Conservation (phyloP, 2,888 invertebrate species). For the Invenusta paracnida region DNA sequence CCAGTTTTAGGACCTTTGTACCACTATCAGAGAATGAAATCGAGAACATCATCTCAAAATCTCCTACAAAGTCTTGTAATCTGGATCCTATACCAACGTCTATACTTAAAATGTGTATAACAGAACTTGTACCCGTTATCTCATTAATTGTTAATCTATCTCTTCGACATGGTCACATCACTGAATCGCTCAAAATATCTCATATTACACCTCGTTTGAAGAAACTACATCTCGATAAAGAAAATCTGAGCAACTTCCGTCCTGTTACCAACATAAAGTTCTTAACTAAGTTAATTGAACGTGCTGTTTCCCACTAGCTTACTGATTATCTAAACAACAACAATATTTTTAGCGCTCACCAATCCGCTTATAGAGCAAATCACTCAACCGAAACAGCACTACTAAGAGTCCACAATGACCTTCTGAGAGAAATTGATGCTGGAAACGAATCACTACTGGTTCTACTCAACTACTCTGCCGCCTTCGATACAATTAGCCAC, state of each 20-base stretch:
- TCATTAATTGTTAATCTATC: neutral
- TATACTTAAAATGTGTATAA: neutral
- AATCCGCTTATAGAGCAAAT: constrained; percentile 27
- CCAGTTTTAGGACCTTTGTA: constrained; percentile 12
- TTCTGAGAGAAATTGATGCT: constrained; percentile 23
- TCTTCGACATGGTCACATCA: neutral
- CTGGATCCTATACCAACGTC: neutral
- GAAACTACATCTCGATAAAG: constrained; percentile 28
- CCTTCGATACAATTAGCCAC: too few species aligned
- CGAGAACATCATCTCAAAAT: constrained; percentile 24
- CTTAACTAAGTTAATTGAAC: constrained; percentile 10
- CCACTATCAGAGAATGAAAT: constrained; percentile 21
- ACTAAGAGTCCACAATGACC: constrained; percentile 14
- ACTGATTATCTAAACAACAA: constrained; percentile 28
- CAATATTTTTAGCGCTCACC: constrained; percentile 13
- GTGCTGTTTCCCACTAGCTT: neutral
- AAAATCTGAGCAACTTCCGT: constrained; percentile 22
- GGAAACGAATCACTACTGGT: constrained; percentile 21
- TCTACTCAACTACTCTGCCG: constrained; percentile 11
- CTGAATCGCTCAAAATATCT: neutral
- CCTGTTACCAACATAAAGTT: neutral
- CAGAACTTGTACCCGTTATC: neutral
- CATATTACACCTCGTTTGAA: constrained; percentile 6
- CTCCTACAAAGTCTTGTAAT: constrained; percentile 30
- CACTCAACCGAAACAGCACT: constrained; percentile 32